A percentile compares a stretch with the other conserved stretches of the same genome.
These are phyloP conservation scores for Chaetogeoica ovagalla DNA, from an alignment of 2,888 invertebrate genomes.

Conservation along the genomic window DNA sequence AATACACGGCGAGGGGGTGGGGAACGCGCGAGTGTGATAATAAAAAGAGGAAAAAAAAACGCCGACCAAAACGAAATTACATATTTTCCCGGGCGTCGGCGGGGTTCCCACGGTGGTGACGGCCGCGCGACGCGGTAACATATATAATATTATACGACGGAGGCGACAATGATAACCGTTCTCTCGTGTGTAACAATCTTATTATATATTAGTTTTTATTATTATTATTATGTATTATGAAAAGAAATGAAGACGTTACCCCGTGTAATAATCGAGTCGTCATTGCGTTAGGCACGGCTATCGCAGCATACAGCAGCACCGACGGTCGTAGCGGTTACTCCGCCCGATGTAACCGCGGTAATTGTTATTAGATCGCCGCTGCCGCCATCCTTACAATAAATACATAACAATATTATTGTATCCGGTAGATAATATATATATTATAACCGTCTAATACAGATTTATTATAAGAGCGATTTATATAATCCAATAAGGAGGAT, in stretches of 20 bases:
- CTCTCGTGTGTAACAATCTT: background rate
- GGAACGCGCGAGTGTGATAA: background rate
- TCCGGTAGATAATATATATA: no score
- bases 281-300: constrained; percentile 41
- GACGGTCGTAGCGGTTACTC: background rate
- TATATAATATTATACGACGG: background rate
- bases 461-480: constrained; percentile 1
- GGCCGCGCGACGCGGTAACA: background rate
- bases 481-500: constrained; percentile 28
- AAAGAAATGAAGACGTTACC: constrained; percentile 39
- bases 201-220: constrained; percentile 27
- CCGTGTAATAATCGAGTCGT: constrained; percentile 51
- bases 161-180: constrained; percentile 12
- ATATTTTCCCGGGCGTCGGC: constrained; percentile 10
- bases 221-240: constrained; percentile 17
- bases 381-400: no score
- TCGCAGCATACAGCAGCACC: background rate
- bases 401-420: no score
- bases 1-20: background rate
- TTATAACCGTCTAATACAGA: no score
- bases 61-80: constrained; percentile 48
- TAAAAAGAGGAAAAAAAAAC: constrained; percentile 4
- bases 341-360: constrained; percentile 1
- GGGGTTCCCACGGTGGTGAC: constrained; percentile 24
- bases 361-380: background rate